A percentile compares a stretch with the other conserved stretches of the same genome.
Evolutionary conservation across 2,113 vertebrate species (phyloP).

Genomic region (Piprites chloris): DNA sequence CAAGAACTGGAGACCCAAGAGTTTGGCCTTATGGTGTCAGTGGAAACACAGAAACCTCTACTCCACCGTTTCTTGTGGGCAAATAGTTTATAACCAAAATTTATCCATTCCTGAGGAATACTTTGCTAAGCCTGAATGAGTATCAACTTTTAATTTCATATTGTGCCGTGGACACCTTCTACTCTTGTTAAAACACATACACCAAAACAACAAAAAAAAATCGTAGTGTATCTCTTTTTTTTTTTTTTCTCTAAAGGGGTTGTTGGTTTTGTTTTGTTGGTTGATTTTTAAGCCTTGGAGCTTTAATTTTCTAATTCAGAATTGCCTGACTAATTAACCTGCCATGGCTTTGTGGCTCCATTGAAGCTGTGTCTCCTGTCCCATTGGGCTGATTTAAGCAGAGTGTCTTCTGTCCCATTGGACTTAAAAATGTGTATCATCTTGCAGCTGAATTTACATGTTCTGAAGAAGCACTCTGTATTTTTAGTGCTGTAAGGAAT

Average conservation of each 20-base stretch:
- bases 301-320: background rate
- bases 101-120: background rate
- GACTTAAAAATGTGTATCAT: background rate
- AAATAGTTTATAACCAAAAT: background rate
- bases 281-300: background rate
- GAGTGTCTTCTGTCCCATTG: background rate
- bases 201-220: background rate
- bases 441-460: background rate
- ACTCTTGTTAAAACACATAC: background rate
- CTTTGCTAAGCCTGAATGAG: background rate
- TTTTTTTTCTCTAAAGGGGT: background rate
- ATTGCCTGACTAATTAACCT: background rate
- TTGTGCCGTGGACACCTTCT: background rate
- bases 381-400: background rate
- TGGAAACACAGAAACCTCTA: background rate
- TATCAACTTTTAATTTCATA: background rate
- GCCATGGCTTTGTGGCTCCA: background rate
- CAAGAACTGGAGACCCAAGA: background rate
- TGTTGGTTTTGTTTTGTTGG: background rate
- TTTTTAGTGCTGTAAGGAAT: background rate
- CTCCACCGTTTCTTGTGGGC: background rate
- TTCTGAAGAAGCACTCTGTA: background rate
- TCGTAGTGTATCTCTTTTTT: background rate
- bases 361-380: background rate
- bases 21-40: background rate